Evolutionary conservation across 2,797 vertebrate species (phyloP), one percentile per base, ranked within the genome.

Genomic region (Scarus forsteni): DNA sequence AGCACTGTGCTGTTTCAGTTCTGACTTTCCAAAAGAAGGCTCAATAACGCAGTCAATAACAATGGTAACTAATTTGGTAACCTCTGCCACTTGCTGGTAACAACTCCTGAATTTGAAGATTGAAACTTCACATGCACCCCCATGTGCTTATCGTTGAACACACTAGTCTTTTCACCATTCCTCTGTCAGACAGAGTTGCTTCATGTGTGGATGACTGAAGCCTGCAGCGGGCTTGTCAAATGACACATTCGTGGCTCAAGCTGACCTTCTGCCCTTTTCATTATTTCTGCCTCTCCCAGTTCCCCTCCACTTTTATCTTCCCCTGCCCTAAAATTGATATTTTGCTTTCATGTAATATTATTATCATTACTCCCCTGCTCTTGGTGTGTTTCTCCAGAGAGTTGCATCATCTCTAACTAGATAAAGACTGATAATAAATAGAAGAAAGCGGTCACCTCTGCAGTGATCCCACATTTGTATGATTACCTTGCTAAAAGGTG

Each of bases 181-280:
- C 70, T 59, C 19, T 61, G 75, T 79, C 75, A 73, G 34, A 64
- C 51, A 46, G 59, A 77, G 77, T 55, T 34, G 56, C 72, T 83
- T 74, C 72, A 84, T 74, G 39, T 45, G 63, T 60, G 53, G 60
- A 69, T 64, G 68, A 73, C 50, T 64, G 58, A 66, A 54, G 59
- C 71, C 76, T 45, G 50, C 57, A 69, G 85, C 71, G 52, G 63
- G 36, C 73, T 78, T 50, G 44, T 75, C 56, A 87, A 81, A 85
- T 81, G 79, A 64, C 79, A 81, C 45, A 44, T 74, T 86, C 74
- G 64, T 73, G 71, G 75, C 75, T 79, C 1, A 12, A 44, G 45
- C 56, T 73, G 70, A 85, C 70, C 84, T 67, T 16, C 34, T 51
- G 61, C 15, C 54, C 51, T 36, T 69, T 75, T 66, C 59, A 66